These are phyloP conservation scores for Drosophila pseudotalamancana DNA, from an alignment of 2,888 invertebrate species.

Conservation along the genomic window DNA sequence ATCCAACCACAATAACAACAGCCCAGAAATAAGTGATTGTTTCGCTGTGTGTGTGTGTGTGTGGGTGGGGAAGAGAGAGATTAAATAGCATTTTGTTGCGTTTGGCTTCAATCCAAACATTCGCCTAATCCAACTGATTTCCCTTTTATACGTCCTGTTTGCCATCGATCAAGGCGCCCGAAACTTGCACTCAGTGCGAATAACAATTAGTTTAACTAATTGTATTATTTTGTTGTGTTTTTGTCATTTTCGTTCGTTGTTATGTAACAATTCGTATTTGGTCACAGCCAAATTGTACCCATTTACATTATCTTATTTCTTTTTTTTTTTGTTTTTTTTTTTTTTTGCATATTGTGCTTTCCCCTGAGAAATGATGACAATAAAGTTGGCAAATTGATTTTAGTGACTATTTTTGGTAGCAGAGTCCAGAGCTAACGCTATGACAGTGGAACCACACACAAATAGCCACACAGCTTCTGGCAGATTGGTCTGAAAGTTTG, in stretches of 20 bases:
- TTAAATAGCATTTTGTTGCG: constrained; percentile 12
- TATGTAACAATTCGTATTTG: constrained; percentile 5
- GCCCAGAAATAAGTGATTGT: constrained; percentile 23
- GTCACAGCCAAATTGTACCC: not conserved
- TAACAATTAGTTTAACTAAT: constrained; percentile 32
- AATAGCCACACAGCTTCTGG: not conserved
- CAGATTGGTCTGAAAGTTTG: constrained; percentile 15
- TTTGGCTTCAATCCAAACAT: constrained; percentile 3
- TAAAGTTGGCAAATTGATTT: constrained; percentile 70
- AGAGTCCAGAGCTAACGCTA: constrained; percentile 44
- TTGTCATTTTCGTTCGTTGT: not conserved
- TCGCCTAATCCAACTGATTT: constrained; percentile 6
- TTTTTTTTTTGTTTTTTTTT: not conserved
- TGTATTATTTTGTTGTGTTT: constrained; percentile 1
- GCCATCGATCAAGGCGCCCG: constrained; percentile 17
- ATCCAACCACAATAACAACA: constrained; percentile 24
- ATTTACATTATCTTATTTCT: too few relatives aligned
- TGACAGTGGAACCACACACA: not conserved
- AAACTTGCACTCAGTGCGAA: constrained; percentile 3
- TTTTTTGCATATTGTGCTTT: constrained; percentile 4
- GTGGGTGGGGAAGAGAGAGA: not conserved
- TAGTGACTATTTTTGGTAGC: constrained; percentile 52
- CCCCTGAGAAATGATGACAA: constrained; percentile 40
- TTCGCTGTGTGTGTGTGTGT: constrained; percentile 1
- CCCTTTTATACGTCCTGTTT: not conserved